A percentile compares a stretch with the other conserved stretches of the same genome.
Conservation (phyloP, 2,888 invertebrate species). For the Metellina segmentata region DNA sequence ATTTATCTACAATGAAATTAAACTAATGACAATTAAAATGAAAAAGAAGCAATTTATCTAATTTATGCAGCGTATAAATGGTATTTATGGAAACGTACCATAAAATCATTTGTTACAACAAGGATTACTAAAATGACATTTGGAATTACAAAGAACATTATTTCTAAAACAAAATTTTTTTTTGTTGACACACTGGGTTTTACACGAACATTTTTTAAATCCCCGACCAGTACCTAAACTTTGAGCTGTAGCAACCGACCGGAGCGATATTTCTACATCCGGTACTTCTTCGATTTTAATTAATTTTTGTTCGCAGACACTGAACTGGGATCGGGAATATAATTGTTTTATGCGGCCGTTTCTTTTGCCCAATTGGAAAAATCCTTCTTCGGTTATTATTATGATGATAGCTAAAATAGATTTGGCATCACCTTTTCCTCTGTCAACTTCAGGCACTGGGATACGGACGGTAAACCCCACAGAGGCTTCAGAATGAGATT, state of each 20-base stretch:
- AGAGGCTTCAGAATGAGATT: not conserved
- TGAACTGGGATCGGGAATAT: conserved; percentile 68
- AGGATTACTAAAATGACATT: conserved; percentile 33
- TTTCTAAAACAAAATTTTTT: conserved; percentile 68
- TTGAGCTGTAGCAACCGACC: conserved; percentile 71
- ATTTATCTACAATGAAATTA: too few relatives aligned
- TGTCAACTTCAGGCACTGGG: conserved; percentile 63
- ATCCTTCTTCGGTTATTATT: conserved; percentile 42
- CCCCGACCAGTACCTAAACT: conserved; percentile 70
- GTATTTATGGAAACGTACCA: conserved; percentile 67
- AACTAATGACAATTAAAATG: conserved; percentile 27
- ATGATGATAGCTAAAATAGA: conserved; percentile 67
- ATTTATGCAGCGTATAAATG: conserved; percentile 70
- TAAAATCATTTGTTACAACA: conserved; percentile 64
- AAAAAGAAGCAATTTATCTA: conserved; percentile 68
- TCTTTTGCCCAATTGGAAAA: too few relatives aligned
- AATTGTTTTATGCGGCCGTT: conserved; percentile 59
- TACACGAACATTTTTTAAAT: conserved; percentile 71
- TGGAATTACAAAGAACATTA: not conserved
- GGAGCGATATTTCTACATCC: conserved; percentile 69
- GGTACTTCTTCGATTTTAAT: conserved; percentile 57
- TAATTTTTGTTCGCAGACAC: conserved; percentile 67
- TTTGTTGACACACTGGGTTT: conserved; percentile 72
- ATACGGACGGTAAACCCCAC: conserved; percentile 20
- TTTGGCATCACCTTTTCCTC: conserved; percentile 65